Base-by-base conservation (phyloP, 2,113 vertebrate species). In the Tachuris rubrigastra region DNA sequence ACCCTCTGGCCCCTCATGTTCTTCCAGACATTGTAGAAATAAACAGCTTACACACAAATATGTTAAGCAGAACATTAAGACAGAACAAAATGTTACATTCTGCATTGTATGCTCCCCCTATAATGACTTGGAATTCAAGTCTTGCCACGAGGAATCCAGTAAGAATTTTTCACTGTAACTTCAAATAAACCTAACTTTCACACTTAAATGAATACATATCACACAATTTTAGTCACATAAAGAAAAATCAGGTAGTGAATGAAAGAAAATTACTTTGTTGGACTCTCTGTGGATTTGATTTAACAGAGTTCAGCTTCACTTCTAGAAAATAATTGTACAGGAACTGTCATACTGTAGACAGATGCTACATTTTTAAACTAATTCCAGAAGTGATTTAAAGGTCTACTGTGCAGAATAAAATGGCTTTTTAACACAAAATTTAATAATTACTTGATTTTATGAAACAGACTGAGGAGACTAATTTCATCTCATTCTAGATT, bases 371-470 rank as follows among this genome's bases (percentile, higher is more conserved):
- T 90, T 87, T 90, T 31, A 14, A 87, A 91, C 28, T 79, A 75
- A 66, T 76, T 88, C 42, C 63, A 74, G 47, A 60, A 93, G 60
- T 76, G 44, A 85, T 82, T 95, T 89, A 88, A 76, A 93, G 21
- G 62, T 80, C 82, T 88, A 75, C 42, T 77, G 21, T 81, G 75
- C 59, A 80, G 49, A 90, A 83, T 47, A 79, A 39, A 91, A 83
- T 67, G 50, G 30, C 11, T 80, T 91, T 81, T 80, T 66, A 95
- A 86, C 22, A 88, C 2, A 1, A 71, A 91, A 93, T 58, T 28
- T 77, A 91, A 67, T 81, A 94, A 91, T 91, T 94, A 67, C 39
- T 93, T 2, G 2, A 83, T 53, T 88, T 96, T 77, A 58, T 87
- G 59, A 84, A 96, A 80, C 44, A 39, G 35, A 90, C 52, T 74